These are phyloP conservation scores for Cathartes aura DNA, from an alignment of 2,113 vertebrate species.

Conservation along the genomic window DNA sequence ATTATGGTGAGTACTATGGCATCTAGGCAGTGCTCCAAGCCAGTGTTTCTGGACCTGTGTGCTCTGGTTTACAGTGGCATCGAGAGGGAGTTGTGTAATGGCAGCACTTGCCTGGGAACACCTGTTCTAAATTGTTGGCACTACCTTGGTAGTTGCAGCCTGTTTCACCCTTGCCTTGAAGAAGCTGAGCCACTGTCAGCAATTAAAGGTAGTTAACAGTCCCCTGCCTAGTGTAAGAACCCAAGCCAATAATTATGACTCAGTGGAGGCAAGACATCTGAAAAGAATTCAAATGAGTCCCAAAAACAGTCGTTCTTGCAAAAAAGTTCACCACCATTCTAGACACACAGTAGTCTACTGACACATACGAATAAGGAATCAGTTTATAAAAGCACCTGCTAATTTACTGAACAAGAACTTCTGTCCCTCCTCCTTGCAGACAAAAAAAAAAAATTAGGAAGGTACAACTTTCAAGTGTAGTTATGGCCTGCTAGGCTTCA, in stretches of 20 bases:
- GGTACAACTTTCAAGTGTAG: not conserved
- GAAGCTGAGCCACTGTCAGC: not conserved
- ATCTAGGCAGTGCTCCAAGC: not conserved
- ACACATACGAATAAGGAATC: not conserved
- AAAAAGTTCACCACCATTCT: not conserved
- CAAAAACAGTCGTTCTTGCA: not conserved
- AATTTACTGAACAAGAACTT: not conserved
- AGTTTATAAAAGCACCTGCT: not conserved
- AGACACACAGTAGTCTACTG: not conserved
- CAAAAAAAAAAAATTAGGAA: not conserved
- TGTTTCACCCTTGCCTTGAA: not conserved
- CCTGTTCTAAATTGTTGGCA: not conserved
- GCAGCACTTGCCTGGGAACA: not conserved
- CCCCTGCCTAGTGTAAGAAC: not conserved
- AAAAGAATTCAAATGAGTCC: not conserved
- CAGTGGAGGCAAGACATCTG: not conserved
- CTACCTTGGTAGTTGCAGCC: not conserved
- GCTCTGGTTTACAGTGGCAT: not conserved
- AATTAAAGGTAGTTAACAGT: not conserved
- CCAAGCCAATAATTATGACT: not conserved
- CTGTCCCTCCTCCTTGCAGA: not conserved
- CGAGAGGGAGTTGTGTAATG: not conserved
- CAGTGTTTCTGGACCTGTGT: not conserved
- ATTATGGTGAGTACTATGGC: rapidly evolving
- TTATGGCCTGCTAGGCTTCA: not conserved